These are phyloP conservation scores for Chiloscyllium punctatum DNA, from an alignment of 2,797 vertebrate species.

Conservation along the genomic window DNA sequence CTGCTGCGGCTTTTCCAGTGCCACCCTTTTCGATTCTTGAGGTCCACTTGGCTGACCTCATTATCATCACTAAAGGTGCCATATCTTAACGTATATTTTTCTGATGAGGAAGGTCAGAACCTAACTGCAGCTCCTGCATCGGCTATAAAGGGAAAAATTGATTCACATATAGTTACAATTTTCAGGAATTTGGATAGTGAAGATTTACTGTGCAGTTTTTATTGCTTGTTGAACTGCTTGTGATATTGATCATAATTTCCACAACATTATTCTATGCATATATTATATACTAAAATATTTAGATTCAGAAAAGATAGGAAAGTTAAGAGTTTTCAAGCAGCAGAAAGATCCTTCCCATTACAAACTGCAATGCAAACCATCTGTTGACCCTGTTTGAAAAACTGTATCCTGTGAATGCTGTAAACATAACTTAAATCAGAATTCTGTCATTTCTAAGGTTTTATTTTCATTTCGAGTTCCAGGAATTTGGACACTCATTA, in stretches of 20 bases:
- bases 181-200: background rate
- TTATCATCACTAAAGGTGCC: too few relatives aligned
- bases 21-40: too few relatives aligned
- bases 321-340: background rate
- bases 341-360: background rate
- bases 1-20: too few relatives aligned
- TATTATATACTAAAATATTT: background rate
- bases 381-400: background rate
- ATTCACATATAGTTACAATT: background rate
- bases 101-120: too few relatives aligned
- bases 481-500: background rate
- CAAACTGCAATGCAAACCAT: slow-evolving; percentile 3
- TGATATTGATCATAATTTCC: background rate
- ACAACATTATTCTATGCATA: background rate
- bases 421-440: slow-evolving; percentile 10
- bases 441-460: background rate
- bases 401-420: too few relatives aligned
- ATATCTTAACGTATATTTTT: too few relatives aligned
- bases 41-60: too few relatives aligned
- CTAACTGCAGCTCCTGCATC: too few relatives aligned
- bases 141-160: too few relatives aligned
- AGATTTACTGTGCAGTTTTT: background rate
- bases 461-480: background rate
- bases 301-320: background rate
- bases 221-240: background rate